Evolutionary conservation across 2,888 invertebrate species (phyloP).

Genomic region (Cephus nigrinus): DNA sequence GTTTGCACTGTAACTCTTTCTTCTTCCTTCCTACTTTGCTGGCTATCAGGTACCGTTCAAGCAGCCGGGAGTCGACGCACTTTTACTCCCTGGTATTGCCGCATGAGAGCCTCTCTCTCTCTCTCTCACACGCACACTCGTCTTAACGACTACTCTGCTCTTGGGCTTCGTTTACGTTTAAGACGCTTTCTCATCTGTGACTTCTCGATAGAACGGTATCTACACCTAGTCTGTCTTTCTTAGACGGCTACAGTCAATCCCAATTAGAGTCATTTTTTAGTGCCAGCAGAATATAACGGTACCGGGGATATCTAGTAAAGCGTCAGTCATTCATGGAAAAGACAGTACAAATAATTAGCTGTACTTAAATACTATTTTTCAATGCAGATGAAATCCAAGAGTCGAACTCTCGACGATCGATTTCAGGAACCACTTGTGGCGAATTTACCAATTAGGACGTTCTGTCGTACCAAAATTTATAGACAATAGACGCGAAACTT

Average conservation of each 20-base stretch:
- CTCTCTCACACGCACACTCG: background rate
- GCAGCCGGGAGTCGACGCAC: slow-evolving; percentile 3
- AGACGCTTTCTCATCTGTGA: background rate
- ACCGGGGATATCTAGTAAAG: background rate
- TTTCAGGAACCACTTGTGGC: background rate
- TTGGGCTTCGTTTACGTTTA: background rate
- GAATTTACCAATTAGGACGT: background rate
- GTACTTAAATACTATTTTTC: background rate
- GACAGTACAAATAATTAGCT: background rate
- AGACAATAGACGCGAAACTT: background rate
- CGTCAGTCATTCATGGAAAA: background rate
- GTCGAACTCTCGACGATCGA: background rate
- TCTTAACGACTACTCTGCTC: background rate
- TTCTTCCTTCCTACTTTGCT: slow-evolving; percentile 21
- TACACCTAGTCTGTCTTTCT: background rate
- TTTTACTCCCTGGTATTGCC: background rate
- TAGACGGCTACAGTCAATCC: background rate
- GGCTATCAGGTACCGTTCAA: slow-evolving; percentile 19
- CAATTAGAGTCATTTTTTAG: background rate
- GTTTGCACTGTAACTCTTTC: slow-evolving; percentile 41
- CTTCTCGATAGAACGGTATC: background rate
- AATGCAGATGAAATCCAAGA: background rate
- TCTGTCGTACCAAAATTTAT: background rate
- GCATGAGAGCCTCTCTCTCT: background rate
- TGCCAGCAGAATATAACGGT: background rate